Base-by-base conservation (phyloP, 2,888 invertebrate genomes). In the Nesidiocoris tenuis region DNA sequence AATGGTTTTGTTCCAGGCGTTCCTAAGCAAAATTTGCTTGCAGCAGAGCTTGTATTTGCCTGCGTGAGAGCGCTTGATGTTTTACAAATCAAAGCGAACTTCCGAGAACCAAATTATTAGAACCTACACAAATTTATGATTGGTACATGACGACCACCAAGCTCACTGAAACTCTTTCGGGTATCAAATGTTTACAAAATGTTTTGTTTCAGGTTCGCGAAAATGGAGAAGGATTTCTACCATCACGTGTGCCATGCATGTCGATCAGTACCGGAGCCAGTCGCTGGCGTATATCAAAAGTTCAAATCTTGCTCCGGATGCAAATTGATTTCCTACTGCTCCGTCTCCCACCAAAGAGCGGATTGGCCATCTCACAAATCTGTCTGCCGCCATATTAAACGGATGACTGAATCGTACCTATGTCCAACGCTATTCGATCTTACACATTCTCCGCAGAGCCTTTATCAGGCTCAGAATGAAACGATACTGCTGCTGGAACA, bases 181-280 rank as follows among this genome's bases (percentile, higher is more conserved):
- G n/a, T n/a, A n/a, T n/a, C n/a, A n/a, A n/a, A n/a, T n/a, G n/a
- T n/a, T n/a, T n/a, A n/a, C n/a, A n/a, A n/a, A n/a, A n/a, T 54
- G n/a, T 54, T 54, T 54, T 54, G 7, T 54, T 54, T 54, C n/a
- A 54, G n/a, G 7, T 59, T 19, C n/a, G 59, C n/a, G n/a, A 72
- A 0, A 19, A 72, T 72, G 72, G 61, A 61, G 5, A 17, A 61
- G 24, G 72, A 72, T 39, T 77, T 71, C 61, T 77, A 75, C 25
- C 71, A 77, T 25, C 71, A 77, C 39, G 72, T 77, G n/a, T 77
- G 77, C 55, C 70, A 77, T 66, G 24, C 63, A 7, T 77, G 77
- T 59, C 24, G 23, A 1, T 22, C 64, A 16, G 21, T 25, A 5
- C 74, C 74, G 22, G 24, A 18, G n/a, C n/a, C 64, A 18, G 2